Conservation (phyloP, 2,113 vertebrate species). For the Hiodon alosoides region DNA sequence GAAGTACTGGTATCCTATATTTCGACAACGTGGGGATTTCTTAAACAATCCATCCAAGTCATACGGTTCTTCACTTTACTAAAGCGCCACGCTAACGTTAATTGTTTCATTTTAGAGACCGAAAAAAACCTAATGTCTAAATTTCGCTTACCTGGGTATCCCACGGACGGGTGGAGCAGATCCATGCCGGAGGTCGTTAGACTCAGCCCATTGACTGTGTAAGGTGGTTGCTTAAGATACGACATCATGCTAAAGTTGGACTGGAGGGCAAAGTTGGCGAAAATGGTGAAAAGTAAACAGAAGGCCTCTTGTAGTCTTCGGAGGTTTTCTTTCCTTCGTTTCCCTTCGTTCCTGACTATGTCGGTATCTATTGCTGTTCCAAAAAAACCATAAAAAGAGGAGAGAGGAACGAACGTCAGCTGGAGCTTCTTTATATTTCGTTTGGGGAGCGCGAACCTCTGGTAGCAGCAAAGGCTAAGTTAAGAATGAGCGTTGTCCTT, state of each 20-base stretch:
- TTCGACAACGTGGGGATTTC: too few relatives aligned
- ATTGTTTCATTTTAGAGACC: not conserved
- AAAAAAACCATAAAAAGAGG: constrained; percentile 29
- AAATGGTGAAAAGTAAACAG: constrained; percentile 57
- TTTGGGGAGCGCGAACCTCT: constrained; percentile 35
- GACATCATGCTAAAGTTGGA: constrained; percentile 94
- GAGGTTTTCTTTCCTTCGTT: constrained; percentile 31
- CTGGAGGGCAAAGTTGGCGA: constrained; percentile 67
- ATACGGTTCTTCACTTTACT: too few relatives aligned
- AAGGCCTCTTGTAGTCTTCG: constrained; percentile 43
- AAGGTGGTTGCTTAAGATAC: constrained; percentile 98
- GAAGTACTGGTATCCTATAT: too few relatives aligned
- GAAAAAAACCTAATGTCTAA: not conserved
- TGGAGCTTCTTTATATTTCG: constrained; percentile 7
- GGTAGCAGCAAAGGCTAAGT: constrained; percentile 47
- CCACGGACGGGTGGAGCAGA: constrained; percentile 93
- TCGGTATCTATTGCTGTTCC: constrained; percentile 43
- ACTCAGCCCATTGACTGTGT: constrained; percentile 94
- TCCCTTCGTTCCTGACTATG: constrained; percentile 27
- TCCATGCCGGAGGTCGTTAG: constrained; percentile 96
- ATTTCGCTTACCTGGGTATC: constrained; percentile 84
- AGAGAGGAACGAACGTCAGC: constrained; percentile 15
- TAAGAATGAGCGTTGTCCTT: constrained; percentile 41
- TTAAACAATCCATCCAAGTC: too few relatives aligned
- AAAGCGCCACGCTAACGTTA: too few relatives aligned